Evolutionary conservation across 2,888 invertebrate species (phyloP).

Genomic region (Electrophaes corylata): DNA sequence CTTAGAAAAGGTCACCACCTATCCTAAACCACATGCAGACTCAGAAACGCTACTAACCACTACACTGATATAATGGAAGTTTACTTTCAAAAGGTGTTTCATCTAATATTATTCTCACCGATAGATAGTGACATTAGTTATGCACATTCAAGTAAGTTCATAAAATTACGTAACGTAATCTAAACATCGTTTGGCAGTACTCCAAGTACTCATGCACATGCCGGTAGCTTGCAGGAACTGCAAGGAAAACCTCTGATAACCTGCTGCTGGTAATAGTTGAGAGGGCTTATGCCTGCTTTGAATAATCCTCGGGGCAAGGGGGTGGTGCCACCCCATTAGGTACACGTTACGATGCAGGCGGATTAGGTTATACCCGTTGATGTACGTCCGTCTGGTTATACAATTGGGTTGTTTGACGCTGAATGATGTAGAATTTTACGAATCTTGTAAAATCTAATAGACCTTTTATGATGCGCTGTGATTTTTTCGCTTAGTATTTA

Average conservation of each 20-base stretch:
- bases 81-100: constrained; percentile 3
- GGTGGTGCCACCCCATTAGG: constrained; percentile 39
- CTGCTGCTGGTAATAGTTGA: constrained; percentile 61
- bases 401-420: constrained; percentile 49
- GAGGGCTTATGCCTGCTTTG: constrained; percentile 65
- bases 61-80: too few species aligned
- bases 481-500: too few species aligned
- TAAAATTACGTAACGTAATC: constrained; percentile 48
- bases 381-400: constrained; percentile 48
- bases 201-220: constrained; percentile 56
- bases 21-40: too few species aligned
- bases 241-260: constrained; percentile 66
- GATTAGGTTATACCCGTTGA: constrained; percentile 56
- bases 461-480: too few species aligned
- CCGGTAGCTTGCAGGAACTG: constrained; percentile 52
- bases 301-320: constrained; percentile 55
- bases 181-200: constrained; percentile 57
- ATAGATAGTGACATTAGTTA: constrained; percentile 17
- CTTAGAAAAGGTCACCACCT: too few species aligned
- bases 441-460: too few species aligned
- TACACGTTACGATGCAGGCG: constrained; percentile 43
- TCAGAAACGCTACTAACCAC: too few species aligned
- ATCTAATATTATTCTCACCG: constrained; percentile 13
- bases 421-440: constrained; percentile 51
- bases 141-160: constrained; percentile 47